phyloP scores from a whole-genome alignment of 1,140 invertebrate genomes.

The Agraylea sexmaculata region DNA sequence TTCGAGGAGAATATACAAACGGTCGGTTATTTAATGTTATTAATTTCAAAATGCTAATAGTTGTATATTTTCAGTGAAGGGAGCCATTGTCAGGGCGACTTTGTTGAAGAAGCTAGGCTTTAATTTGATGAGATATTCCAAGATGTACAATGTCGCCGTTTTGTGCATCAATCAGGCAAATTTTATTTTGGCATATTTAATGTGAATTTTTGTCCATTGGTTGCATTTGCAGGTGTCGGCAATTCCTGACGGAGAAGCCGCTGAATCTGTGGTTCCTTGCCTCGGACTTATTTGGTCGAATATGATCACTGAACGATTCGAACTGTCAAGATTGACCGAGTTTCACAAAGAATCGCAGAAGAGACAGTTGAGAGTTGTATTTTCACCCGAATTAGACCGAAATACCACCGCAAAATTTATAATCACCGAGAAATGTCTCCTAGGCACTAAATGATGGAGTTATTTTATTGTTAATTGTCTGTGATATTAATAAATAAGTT shows the following conservation, averaged over 20 bases:
- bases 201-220: too few species aligned
- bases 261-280: slow-evolving; percentile 13
- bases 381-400: slow-evolving; percentile 15
- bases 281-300: slow-evolving; percentile 19
- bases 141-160: slow-evolving; percentile 15
- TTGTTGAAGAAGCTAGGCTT: slow-evolving; percentile 17
- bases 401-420: too few species aligned
- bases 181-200: too few species aligned
- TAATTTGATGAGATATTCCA: slow-evolving; percentile 14
- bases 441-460: too few species aligned
- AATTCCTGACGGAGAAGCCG: not conserved
- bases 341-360: slow-evolving; percentile 4
- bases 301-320: slow-evolving; percentile 15
- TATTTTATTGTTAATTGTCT: too few species aligned
- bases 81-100: slow-evolving; percentile 8
- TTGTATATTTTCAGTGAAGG: slow-evolving; percentile 1
- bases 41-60: too few species aligned
- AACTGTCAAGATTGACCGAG: slow-evolving; percentile 14
- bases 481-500: too few species aligned
- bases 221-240: slow-evolving; percentile 17
- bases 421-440: too few species aligned
- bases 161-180: slow-evolving; percentile 18
- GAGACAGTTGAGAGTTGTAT: slow-evolving; percentile 12
- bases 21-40: not conserved
- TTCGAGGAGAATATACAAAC: slow-evolving; percentile 16